Base-by-base conservation (phyloP, 2,888 invertebrate genomes). In the Tenthredo scrophulariae region DNA sequence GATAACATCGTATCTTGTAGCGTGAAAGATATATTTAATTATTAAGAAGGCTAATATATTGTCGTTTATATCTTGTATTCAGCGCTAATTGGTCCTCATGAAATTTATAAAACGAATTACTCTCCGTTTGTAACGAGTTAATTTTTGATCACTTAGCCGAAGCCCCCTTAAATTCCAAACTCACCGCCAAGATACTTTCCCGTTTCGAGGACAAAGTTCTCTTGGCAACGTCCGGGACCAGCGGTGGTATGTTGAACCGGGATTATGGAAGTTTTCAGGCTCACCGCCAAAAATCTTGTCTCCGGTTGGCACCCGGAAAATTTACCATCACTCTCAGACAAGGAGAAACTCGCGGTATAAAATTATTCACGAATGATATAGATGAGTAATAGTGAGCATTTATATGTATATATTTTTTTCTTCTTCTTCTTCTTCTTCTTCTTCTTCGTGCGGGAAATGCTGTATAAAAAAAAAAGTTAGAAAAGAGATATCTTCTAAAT, bases 271-370 rank as follows among this genome's bases (percentile, higher is more conserved):
- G 40, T 80, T 80, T 62, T 37, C 62, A 40, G 80, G 37, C 58
- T 62, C 62, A 80, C 58, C 37, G 80, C 80, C 80, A 80, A 80
- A 80, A 80, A 62, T 80, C 62, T 80, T 80, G 62, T 80, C 80
- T 62, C 22, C 62, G 15, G 58, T 80, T 80, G 33, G 37, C 40
- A 62, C 80, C 37, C 33, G 80, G n/a, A 37, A 62, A 80, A 80
- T 80, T 62, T 62, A 62, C 26, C 40, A 37, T 62, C 58, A 26
- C 37, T 40, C 33, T 26, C 50, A 54, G 29, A 50, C n/a, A 62
- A 80, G 80, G 18, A 18, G 18, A 29, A 40, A 50, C n/a, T 74
- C 29, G 33, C 29, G 33, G 62, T 22, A 22, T 46, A 80, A 80
- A 62, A 80, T 77, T 58, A 80, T 80, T 58, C 80, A 37, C 9